Percentiles rank a stretch among this genome's conserved stretches.
Evolutionary conservation across 2,113 vertebrate species (phyloP).

Genomic region (Psittacara wagleri): DNA sequence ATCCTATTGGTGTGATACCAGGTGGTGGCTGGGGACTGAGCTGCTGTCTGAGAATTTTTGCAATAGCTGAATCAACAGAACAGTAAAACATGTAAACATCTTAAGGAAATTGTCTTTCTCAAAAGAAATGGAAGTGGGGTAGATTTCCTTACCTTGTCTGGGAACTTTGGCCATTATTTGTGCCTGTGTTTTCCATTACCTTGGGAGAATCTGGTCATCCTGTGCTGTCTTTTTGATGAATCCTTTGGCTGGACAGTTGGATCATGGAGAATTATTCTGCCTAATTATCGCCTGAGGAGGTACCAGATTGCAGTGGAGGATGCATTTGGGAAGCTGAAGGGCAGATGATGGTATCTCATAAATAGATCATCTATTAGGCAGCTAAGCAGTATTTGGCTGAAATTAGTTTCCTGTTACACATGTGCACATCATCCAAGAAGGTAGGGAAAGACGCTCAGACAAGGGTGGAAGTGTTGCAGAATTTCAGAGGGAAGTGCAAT

Average conservation of each 20-base stretch:
- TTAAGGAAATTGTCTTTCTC: neutral
- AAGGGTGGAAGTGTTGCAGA: neutral
- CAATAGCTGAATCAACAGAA: neutral
- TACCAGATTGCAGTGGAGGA: neutral
- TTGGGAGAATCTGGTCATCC: neutral
- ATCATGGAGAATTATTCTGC: neutral
- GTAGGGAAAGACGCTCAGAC: accelerated
- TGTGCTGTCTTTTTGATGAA: neutral
- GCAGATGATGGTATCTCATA: neutral
- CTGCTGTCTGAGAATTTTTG: neutral
- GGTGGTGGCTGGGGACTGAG: neutral
- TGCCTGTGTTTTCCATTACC: neutral
- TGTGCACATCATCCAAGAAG: accelerated
- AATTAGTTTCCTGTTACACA: neutral
- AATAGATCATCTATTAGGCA: neutral
- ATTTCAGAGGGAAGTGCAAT: neutral
- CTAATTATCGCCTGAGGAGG: neutral
- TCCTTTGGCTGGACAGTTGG: neutral
- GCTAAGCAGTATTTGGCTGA: neutral
- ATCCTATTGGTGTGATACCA: neutral
- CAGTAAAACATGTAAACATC: neutral
- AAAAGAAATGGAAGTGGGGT: neutral
- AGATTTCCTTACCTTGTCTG: neutral
- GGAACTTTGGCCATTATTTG: neutral
- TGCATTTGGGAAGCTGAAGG: neutral